Base-by-base conservation (phyloP, 92 coral and sea anemone genomes). In the Zoanthus sansibaricus region DNA sequence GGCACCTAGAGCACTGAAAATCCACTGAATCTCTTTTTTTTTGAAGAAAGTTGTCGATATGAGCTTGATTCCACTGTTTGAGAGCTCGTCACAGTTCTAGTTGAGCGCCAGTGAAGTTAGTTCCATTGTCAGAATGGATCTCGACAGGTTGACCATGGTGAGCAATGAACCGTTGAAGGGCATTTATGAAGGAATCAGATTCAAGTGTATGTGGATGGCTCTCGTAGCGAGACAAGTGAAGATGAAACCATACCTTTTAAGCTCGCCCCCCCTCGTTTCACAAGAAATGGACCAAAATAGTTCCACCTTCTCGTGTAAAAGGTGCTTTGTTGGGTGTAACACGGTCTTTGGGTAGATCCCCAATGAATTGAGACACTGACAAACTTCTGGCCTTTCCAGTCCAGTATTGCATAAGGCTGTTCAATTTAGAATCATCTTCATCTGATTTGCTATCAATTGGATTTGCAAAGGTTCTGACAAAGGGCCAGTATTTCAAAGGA, bases 241-340 rank as follows among this genome's bases (percentile, higher is more conserved):
- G 75, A 89, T 89, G 77, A 84, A 83, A 42, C 91, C 91, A 32
- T 89, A 89, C 37, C 91, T 72, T 42, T 89, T 89, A 83, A 89
- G 59, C 74, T 83, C 91, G 15, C 83, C 67, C n/a, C 91, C 74
- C 47, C 91, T 89, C 91, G 88, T 64, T 83, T 83, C 88, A 83
- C 89, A 13, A 83, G 91, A 76, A 89, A 84, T 33, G 91, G 91
- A 2, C 91, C 91, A 37, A 88, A 88, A 75, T 71, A 88, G 82
- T 88, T 88, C 71, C 89, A n/a, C 91, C 88, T 5, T 75, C 83
- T 10, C 61, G 76, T 12, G 84, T 89, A 51, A 88, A 88, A 25
- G 91, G 92, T 47, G 89, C 78, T 64, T 76, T 61, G 46, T 68
- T 30, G 9, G 92, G 85, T 12, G 89, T 85, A 12, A 86, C 77